Conservation (phyloP, 2,888 invertebrate genomes). For the Lampropteryx suffumata region DNA sequence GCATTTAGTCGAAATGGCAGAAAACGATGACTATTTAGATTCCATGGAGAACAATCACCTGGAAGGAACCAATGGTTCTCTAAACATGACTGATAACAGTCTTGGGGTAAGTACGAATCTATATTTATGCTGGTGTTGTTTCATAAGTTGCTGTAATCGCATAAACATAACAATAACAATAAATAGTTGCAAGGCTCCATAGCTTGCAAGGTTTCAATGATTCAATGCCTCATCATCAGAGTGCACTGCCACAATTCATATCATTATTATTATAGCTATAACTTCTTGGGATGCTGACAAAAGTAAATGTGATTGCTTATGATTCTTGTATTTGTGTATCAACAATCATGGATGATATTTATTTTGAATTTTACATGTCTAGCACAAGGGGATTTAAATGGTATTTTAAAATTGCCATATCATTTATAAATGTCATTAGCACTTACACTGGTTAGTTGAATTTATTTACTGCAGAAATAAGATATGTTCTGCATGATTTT, state of each 20-base stretch:
- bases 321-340: not conserved
- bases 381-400: conserved; percentile 25
- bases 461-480: conserved; percentile 3
- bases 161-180: not conserved
- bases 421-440: conserved; percentile 21
- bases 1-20: conserved; percentile 69
- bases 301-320: not conserved
- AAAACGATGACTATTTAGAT: conserved; percentile 80
- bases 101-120: conserved; percentile 63
- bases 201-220: not conserved
- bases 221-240: conserved; percentile 2
- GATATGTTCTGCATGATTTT: conserved; percentile 27
- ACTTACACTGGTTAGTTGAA: conserved; percentile 29
- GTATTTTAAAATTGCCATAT: conserved; percentile 23
- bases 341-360: conserved; percentile 11
- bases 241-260: conserved; percentile 8
- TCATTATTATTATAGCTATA: not conserved
- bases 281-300: not conserved
- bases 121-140: not conserved
- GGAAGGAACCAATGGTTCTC: conserved; percentile 85
- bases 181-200: too few species aligned
- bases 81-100: conserved; percentile 78
- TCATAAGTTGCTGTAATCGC: not conserved
- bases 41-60: conserved; percentile 79
- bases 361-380: conserved; percentile 31